Conservation (phyloP, 2,113 vertebrate genomes). For the Peromyscus polionotus region DNA sequence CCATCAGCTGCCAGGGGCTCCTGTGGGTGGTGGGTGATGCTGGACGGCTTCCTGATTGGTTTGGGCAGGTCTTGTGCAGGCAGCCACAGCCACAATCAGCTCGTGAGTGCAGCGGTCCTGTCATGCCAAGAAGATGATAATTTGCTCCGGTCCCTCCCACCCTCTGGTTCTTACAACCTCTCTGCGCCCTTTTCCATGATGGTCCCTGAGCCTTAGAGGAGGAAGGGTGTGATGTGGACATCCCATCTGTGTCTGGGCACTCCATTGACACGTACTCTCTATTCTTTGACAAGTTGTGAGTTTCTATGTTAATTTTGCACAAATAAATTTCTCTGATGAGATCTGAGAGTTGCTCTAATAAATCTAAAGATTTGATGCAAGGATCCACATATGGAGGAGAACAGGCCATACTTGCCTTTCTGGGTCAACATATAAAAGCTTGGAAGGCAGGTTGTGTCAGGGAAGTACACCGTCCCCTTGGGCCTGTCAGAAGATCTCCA, state of each 20-base stretch:
- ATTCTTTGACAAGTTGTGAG: background rate
- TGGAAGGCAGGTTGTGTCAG: background rate
- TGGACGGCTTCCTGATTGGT: too few relatives aligned
- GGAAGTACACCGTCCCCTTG: background rate
- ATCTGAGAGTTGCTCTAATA: background rate
- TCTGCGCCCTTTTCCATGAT: background rate
- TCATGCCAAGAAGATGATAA: background rate
- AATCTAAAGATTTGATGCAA: background rate
- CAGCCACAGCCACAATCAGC: background rate
- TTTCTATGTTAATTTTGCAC: background rate
- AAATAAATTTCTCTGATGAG: background rate
- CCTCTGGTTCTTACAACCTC: background rate
- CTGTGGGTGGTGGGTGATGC: too few relatives aligned
- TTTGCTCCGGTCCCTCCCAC: background rate
- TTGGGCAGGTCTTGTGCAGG: too few relatives aligned
- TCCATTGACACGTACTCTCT: too few relatives aligned
- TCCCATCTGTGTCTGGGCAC: too few relatives aligned
- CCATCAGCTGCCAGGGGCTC: too few relatives aligned
- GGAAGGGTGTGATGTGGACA: background rate
- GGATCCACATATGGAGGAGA: background rate
- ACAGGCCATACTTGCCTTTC: background rate
- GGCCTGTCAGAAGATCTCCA: background rate
- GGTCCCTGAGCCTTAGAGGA: background rate
- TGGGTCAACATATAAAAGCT: background rate
- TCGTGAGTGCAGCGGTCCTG: background rate